Evolutionary conservation across 2,113 vertebrate genomes (phyloP).

Genomic region (Saguinus imperator): DNA sequence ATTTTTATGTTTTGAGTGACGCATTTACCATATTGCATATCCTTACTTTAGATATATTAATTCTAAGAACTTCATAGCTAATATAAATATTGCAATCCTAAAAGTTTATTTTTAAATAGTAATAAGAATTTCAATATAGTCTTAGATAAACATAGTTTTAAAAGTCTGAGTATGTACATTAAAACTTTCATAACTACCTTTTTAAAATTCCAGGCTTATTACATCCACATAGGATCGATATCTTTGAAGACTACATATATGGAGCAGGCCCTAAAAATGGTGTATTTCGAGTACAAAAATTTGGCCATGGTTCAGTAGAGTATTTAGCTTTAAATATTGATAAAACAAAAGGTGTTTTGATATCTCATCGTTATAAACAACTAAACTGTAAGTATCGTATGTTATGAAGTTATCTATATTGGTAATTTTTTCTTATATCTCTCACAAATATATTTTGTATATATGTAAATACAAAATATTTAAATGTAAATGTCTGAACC

Average conservation of each 20-base stretch:
- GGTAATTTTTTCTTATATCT: neutral
- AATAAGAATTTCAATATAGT: neutral
- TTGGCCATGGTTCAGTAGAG: slow-evolving; percentile 90
- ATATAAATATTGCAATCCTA: neutral
- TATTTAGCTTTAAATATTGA: slow-evolving; percentile 90
- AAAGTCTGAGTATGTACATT: neutral
- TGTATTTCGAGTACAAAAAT: slow-evolving; percentile 95
- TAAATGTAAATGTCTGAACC: neutral
- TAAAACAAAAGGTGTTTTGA: slow-evolving; percentile 94
- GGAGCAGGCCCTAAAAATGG: slow-evolving; percentile 95
- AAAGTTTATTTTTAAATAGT: neutral
- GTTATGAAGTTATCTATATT: neutral
- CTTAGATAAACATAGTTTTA: neutral
- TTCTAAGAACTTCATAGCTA: neutral
- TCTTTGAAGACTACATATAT: slow-evolving; percentile 98
- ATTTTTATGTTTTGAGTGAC: neutral
- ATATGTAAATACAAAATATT: neutral
- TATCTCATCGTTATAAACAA: slow-evolving; percentile 96
- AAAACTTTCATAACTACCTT: neutral
- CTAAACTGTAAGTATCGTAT: slow-evolving; percentile 90
- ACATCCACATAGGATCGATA: slow-evolving; percentile 95
- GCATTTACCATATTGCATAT: neutral
- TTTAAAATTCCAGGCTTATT: slow-evolving; percentile 88
- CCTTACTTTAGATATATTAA: neutral
- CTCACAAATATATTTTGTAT: neutral